A percentile compares a stretch with the other conserved stretches of the same genome.
phyloP scores from a whole-genome alignment of 2,888 invertebrate species.

The Polydrusus tereticollis region DNA sequence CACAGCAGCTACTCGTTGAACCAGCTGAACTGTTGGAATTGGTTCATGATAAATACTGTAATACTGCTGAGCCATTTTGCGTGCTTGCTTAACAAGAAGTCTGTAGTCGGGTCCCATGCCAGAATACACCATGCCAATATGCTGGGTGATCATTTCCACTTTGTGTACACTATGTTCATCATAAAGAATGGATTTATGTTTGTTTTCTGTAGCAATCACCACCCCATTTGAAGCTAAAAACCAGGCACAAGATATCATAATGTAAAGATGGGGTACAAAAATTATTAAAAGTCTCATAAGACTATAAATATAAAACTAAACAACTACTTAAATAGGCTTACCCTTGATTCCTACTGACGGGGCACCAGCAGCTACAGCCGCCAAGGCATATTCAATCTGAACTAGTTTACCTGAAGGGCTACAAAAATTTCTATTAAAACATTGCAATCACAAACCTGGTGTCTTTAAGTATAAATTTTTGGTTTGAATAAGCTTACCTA shows the following conservation, averaged over 20 bases:
- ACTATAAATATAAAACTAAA: slow-evolving; percentile 13
- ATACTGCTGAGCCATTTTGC: slow-evolving; percentile 97
- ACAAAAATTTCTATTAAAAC: slow-evolving; percentile 37
- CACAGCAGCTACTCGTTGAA: slow-evolving; percentile 94
- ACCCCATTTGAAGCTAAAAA: slow-evolving; percentile 94
- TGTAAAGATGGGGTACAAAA: background rate
- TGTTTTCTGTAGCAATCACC: slow-evolving; percentile 98
- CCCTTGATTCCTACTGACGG: slow-evolving; percentile 99
- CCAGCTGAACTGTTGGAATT: slow-evolving; percentile 96
- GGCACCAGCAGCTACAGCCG: slow-evolving; percentile 98
- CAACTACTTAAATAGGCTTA: slow-evolving; percentile 63
- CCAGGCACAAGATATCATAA: too few species aligned
- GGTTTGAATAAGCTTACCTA: slow-evolving; percentile 69
- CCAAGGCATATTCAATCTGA: slow-evolving; percentile 99
- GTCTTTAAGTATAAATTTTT: background rate
- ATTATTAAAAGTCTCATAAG: background rate
- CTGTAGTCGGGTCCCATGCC: slow-evolving; percentile 95
- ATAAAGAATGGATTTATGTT: slow-evolving; percentile 95
- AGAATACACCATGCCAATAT: slow-evolving; percentile 98
- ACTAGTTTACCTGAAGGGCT: slow-evolving; percentile 99
- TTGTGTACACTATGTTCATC: slow-evolving; percentile 98
- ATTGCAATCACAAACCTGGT: slow-evolving; percentile 11
- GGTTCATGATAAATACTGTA: slow-evolving; percentile 91
- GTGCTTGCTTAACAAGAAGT: slow-evolving; percentile 88
- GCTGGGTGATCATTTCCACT: slow-evolving; percentile 95